Base-by-base conservation (phyloP, 2,797 vertebrate genomes). In the Poeciliopsis turneri region DNA sequence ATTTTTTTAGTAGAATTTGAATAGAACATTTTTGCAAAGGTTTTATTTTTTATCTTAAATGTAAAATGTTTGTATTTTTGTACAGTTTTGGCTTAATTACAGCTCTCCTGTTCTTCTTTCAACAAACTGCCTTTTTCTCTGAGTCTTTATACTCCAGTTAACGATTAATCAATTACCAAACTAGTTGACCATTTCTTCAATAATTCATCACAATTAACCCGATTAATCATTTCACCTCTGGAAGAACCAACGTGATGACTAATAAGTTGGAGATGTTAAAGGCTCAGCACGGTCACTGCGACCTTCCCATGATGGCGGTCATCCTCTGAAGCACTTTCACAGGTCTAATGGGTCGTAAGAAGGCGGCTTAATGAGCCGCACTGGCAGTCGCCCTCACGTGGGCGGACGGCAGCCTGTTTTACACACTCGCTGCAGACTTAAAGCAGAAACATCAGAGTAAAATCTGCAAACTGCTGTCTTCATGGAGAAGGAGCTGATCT, bases 271-370 rank as follows among this genome's bases (percentile, higher is more conserved):
- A 66, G 57, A 82, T 20, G 45, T 79, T 78, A 57, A 82, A 69
- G 81, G 55, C 78, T 78, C 76, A 36, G 77, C 43, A 15, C 78
- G 45, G 86, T 86, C 36, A 18, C 75, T 2, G 53, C 49, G 86
- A 87, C 85, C 72, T 90, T 91, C 87, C 78, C 77, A 43, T 75
- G 1, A 4, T 57, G 88, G 45, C 36, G 15, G 4, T 77, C 55
- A 75, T 74, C 72, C 75, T 80, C 70, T 59, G 75, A 74, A 74
- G 77, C 53, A 1, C 78, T 87, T 88, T 78, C 23, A 33, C 51
- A 59, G 76, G 72, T 84, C 12, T 78, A 78, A 88, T 85, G 82
- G 74, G 55, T 86, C 43, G 46, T 30, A 16, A 78, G 71, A n/a
- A 78, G 53, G 66, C 16, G n/a, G 53, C 76, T 61, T 87, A 81